Base-by-base conservation (phyloP, 2,888 invertebrate genomes). In the Drosophila yooni region DNA sequence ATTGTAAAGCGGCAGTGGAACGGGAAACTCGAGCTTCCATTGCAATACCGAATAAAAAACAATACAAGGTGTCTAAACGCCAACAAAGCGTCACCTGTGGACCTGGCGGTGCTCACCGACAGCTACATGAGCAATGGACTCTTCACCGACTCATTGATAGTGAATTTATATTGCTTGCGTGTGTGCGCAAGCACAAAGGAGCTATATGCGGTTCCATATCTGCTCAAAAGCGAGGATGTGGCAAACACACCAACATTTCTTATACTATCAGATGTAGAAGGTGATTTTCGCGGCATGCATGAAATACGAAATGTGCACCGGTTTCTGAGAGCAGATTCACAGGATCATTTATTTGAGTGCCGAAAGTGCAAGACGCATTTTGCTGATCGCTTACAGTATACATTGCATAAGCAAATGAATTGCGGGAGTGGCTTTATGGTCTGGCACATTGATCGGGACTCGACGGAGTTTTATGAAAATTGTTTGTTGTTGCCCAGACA, bases 401-500 rank as follows among this genome's bases (percentile, higher is more conserved):
- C 63, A 0, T 33, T 91, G 18, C 91, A 91, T 40, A 82, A 74
- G 27, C 54, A 70, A 66, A 73, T 91, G 1, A 60, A 83, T 34
- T 89, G 91, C 57, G 88, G 83, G 0, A 34, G 65, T 5, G 71
- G 76, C 18, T 81, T 88, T 67, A 57, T 66, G 33, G 71, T 77
- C 6, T 73, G 60, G 36, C 54, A 74, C 27, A 46, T 81, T 21
- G 79, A 79, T 29, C 50, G 29, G 18, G 76, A 82, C 3, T 59
- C 66, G 18, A 61, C 62, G 4, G 90, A 91, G 25, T 18, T 86
- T 6, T 71, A 86, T 51, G 76, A 81, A 21, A 68, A 79, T n/a
- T 90, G 87, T 29, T n/a, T 97, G 95, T 95, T 96, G 46, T 60
- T 89, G 25, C 86, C 86, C 0, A 73, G 53, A 11, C 25, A 71